Evolutionary conservation across 2,888 invertebrate species (phyloP), one percentile per base, ranked within the genome.

Genomic region (Lottia scabra): DNA sequence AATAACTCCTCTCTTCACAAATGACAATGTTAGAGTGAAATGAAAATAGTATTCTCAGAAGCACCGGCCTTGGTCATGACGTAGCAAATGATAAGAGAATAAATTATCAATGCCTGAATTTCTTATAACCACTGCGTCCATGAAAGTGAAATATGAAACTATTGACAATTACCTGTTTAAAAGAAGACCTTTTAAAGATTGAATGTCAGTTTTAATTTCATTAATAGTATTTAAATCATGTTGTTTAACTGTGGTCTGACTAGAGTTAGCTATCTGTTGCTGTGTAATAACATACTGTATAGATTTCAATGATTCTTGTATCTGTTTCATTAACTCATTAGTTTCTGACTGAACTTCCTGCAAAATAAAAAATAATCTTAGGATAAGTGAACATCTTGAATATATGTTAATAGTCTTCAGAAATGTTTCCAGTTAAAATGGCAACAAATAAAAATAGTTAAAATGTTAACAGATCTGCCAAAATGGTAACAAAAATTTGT

Each of bases 171-270:
- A 85, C 86, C 83, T 83, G 79, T 81, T 86, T 19, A 86, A 74
- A 13, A 86, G 71, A 12, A 86, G 76, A 27, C 84, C 85, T 75
- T 86, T 86, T 4, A 86, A 76, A 3, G 85, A 83, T 1, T 81
- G 72, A 10, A 86, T 68, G 67, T 86, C 86, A 30, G 81, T 62
- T 63, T 85, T 86, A 46, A 86, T 72, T 71, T 86, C 85, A 68
- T 74, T 72, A 8, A 84, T 65, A 45, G 77, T 74, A 43, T 79
- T 77, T 13, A 70, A 72, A 63, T 80, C 80, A 62, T 80, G 79
- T 10, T 72, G 43, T 45, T 65, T 67, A 4, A 45, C 16, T 45
- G 75, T 44, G 12, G 71, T 69, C 5, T 76, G 72, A 45, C 67
- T 65, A 0, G 75, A 74, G 56, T 56, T 56, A 23, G 56, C 56